Evolutionary conservation across 2,888 invertebrate species (phyloP).

Genomic region (Falcaria lacertinaria): DNA sequence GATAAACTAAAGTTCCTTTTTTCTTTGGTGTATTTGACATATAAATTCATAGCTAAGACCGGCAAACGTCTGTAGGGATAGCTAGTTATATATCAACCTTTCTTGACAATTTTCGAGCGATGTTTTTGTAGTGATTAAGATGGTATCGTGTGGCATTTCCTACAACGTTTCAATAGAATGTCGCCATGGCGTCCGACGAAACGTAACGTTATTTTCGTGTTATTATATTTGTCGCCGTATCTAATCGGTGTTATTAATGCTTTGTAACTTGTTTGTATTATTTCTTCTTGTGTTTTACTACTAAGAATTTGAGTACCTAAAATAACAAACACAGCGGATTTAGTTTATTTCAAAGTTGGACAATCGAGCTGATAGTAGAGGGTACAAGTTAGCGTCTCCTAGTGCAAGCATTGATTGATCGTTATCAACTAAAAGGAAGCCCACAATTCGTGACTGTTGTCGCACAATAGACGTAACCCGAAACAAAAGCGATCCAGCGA

Average conservation of each 20-base stretch:
- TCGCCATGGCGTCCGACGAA: constrained; percentile 15
- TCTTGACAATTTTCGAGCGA: constrained; percentile 7
- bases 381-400: constrained; percentile 14
- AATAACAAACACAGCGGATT: neutral
- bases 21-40: too few relatives aligned
- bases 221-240: constrained; percentile 29
- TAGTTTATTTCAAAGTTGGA: too few relatives aligned
- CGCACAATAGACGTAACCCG: constrained; percentile 20
- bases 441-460: constrained; percentile 32
- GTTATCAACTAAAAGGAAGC: constrained; percentile 26
- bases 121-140: constrained; percentile 16
- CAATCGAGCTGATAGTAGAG: constrained; percentile 1
- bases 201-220: constrained; percentile 14
- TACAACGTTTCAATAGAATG: constrained; percentile 16
- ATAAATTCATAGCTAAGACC: too few relatives aligned
- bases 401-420: constrained; percentile 3
- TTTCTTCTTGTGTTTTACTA: neutral
- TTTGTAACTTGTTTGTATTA: constrained; percentile 9
- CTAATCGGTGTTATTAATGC: constrained; percentile 24
- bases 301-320: neutral
- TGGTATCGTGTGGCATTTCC: constrained; percentile 17
- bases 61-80: too few relatives aligned
- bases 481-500: constrained; percentile 36
- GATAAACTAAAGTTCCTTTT: too few relatives aligned
- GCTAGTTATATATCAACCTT: neutral